A percentile compares a stretch with the other conserved stretches of the same genome.
Evolutionary conservation across 1,140 invertebrate species (phyloP).

Genomic region (Ruditapes philippinarum): DNA sequence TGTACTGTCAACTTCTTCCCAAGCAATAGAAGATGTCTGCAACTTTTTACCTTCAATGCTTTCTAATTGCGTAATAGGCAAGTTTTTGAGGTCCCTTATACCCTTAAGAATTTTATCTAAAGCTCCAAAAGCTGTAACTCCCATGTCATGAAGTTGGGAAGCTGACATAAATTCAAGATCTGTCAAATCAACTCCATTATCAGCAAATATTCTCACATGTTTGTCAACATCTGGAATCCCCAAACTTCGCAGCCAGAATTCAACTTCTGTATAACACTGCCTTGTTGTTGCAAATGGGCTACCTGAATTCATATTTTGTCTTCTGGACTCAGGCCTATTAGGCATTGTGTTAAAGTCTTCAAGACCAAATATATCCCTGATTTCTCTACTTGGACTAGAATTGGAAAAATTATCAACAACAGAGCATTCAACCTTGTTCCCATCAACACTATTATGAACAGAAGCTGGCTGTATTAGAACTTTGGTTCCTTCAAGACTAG

Average conservation of each 20-base stretch:
- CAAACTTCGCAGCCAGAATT: slow-evolving; percentile 78
- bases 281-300: slow-evolving; percentile 62
- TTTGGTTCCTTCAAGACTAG: neutral
- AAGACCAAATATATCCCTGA: slow-evolving; percentile 61
- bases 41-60: neutral
- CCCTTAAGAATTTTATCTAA: slow-evolving; percentile 82
- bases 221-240: slow-evolving; percentile 76
- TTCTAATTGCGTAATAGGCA: neutral
- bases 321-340: neutral
- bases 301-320: neutral
- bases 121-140: slow-evolving; percentile 79
- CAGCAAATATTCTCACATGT: slow-evolving; percentile 79
- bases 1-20: neutral
- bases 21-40: neutral
- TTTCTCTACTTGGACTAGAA: slow-evolving; percentile 23
- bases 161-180: slow-evolving; percentile 75
- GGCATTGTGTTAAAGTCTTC: neutral
- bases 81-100: slow-evolving; percentile 73
- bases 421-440: slow-evolving; percentile 46
- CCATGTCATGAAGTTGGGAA: slow-evolving; percentile 79
- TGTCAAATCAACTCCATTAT: slow-evolving; percentile 82
- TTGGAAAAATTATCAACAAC: slow-evolving; percentile 18
- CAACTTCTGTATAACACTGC: slow-evolving; percentile 76
- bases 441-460: slow-evolving; percentile 55
- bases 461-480: slow-evolving; percentile 11